Conservation (phyloP, 2,797 vertebrate species). For the Cichlasoma orientale region DNA sequence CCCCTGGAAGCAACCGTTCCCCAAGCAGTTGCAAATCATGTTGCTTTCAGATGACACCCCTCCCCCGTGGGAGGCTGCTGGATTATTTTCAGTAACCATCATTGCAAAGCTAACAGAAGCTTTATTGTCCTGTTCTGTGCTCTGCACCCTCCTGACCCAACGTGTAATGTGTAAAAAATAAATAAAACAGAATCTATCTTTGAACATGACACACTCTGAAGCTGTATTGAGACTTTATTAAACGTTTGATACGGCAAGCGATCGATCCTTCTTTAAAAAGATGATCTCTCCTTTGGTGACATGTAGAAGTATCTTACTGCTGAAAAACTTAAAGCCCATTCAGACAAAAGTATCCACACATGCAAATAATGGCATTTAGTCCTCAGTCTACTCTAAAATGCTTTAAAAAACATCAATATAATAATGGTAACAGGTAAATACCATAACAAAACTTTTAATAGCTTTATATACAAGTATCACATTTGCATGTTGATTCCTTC, state of each 20-base stretch:
- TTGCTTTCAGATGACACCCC: neutral
- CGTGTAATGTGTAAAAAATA: neutral
- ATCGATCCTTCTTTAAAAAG: conserved; percentile 23
- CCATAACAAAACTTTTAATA: conserved; percentile 60
- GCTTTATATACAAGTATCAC: conserved; percentile 68
- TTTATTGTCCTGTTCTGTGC: neutral
- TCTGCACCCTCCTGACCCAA: neutral
- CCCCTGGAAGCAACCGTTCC: neutral
- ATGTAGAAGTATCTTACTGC: conserved; percentile 42
- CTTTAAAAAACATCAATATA: conserved; percentile 56
- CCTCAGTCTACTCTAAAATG: conserved; percentile 38
- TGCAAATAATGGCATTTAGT: conserved; percentile 66
- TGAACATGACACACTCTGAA: conserved; percentile 10
- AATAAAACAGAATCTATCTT: neutral
- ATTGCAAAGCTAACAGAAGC: neutral
- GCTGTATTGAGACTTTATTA: conserved; percentile 66
- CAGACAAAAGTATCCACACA: conserved; percentile 45
- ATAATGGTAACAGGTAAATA: conserved; percentile 57
- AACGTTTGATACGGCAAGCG: conserved; percentile 43
- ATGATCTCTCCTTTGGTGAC: conserved; percentile 55
- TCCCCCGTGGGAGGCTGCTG: neutral
- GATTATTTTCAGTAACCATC: neutral
- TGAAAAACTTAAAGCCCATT: conserved; percentile 37
- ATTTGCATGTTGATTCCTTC: conserved; percentile 55
- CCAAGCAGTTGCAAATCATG: neutral